Base-by-base conservation (phyloP, 2,113 vertebrate species). In the Carassius gibelio region DNA sequence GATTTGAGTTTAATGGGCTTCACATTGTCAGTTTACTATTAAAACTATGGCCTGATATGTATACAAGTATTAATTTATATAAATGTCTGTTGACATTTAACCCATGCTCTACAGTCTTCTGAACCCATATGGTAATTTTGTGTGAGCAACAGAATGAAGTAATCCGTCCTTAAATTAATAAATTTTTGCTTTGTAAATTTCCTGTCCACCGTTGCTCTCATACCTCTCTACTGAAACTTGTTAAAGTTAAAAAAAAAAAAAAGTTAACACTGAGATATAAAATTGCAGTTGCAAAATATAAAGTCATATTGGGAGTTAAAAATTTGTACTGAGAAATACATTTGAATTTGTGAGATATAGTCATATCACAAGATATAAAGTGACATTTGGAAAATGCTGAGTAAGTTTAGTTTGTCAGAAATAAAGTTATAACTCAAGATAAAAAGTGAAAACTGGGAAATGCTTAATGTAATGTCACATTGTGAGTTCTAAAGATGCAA, bases 1-100 rank as follows among this genome's bases (percentile, higher is more conserved):
- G 77, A 72, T 75, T 34, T 55, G 77, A 61, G 61, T 55, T n/a
- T 61, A 59, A 30, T 50, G 52, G 42, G 66, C 34, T 55, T 45
- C 21, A 23, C 77, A 48, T 81, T 69, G 50, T 69, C 62, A 13
- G 66, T 85, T 86, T 69, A 17, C 55, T 23, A 14, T 10, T 10
- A 76, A 30, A 17, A 55, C 52, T 45, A 30, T 72, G 36, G 42
- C 85, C 75, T 88, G 59, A 81, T 88, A 81, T 81, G 42, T 36
- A 55, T 14, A 34, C 13, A 45, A 42, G 8, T 52, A 17, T 8
- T 1, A 26, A 17, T 34, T 68, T 15, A 45, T 42, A 68, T 8
- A 71, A 71, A 71, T 71, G 19, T 21, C 34, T 38, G 34, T 38
- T 17, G 17, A 21, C 0, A 48, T 45, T 9, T 10, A 45, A 10